Conservation (phyloP, 2,888 invertebrate genomes). For the Exephanes ischioxanthus region DNA sequence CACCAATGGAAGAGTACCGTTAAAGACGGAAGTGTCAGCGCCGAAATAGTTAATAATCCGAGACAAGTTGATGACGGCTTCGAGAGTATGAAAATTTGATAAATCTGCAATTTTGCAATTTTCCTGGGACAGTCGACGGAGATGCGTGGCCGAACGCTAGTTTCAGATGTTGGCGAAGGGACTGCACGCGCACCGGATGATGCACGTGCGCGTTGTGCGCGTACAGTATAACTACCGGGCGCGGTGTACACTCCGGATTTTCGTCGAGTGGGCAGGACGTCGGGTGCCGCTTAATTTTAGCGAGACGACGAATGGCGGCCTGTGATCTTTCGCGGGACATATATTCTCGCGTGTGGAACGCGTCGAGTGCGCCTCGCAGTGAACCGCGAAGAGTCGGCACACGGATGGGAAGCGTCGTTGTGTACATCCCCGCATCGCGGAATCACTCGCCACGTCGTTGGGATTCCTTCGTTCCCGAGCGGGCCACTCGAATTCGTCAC, state of each 20-base stretch:
- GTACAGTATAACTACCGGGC: background rate
- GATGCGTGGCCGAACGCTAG: background rate
- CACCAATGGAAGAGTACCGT: background rate
- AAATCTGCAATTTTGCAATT: constrained; percentile 13
- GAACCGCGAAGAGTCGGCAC: constrained; percentile 71
- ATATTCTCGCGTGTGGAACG: constrained; percentile 78
- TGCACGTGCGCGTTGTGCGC: constrained; percentile 9
- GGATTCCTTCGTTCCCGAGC: constrained; percentile 67
- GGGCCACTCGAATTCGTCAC: constrained; percentile 68
- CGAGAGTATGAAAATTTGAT: constrained; percentile 12
- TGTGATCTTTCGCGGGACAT: constrained; percentile 79
- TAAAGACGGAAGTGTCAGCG: background rate
- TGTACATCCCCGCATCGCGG: constrained; percentile 67
- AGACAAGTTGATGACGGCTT: constrained; percentile 10
- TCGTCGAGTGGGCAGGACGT: constrained; percentile 68
- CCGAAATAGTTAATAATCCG: background rate
- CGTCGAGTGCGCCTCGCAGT: constrained; percentile 74
- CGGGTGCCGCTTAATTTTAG: constrained; percentile 80
- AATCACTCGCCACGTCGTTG: constrained; percentile 72
- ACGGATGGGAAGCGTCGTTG: constrained; percentile 56
- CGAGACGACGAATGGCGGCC: constrained; percentile 79
- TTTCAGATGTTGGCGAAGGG: constrained; percentile 7
- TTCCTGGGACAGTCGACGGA: constrained; percentile 19
- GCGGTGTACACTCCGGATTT: background rate
- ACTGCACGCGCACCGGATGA: constrained; percentile 16